Percentiles rank a stretch among this genome's conserved stretches.
These are phyloP conservation scores for Aselliscus stoliczkanus DNA, from an alignment of 2,797 vertebrate species.

Conservation along the genomic window DNA sequence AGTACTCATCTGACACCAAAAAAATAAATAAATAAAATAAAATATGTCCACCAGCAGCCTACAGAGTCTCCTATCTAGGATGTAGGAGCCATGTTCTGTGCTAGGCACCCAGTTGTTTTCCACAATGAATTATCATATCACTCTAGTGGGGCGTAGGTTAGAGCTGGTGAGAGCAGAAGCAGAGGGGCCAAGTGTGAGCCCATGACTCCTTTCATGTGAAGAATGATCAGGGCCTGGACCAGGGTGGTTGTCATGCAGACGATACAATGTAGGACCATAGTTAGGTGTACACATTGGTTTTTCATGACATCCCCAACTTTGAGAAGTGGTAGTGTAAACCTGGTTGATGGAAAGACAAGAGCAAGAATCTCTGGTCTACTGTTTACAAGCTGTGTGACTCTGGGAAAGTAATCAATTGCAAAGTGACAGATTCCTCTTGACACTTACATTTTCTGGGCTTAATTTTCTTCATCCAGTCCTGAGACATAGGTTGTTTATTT, in stretches of 20 bases:
- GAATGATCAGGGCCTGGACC: background rate
- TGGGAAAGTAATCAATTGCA: background rate
- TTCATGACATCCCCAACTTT: background rate
- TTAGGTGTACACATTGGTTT: too few species aligned
- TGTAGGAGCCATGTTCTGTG: too few species aligned
- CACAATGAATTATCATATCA: background rate
- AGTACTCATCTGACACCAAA: too few species aligned
- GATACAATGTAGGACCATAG: too few species aligned
- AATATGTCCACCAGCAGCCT: background rate
- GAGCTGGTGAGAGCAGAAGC: background rate
- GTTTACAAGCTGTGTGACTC: too few species aligned
- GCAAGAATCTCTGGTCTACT: background rate
- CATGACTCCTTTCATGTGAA: background rate
- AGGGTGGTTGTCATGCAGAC: background rate
- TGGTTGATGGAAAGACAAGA: background rate
- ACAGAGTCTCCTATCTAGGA: background rate
- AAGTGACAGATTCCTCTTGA: background rate
- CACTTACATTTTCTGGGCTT: background rate
- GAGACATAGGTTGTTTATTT: background rate
- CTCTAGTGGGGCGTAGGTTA: background rate
- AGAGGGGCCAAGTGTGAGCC: background rate
- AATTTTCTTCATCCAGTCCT: background rate
- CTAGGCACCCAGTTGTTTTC: background rate
- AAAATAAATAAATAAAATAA: too few species aligned
- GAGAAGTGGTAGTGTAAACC: background rate